Percentiles rank a stretch among this genome's conserved stretches.
phyloP scores from a whole-genome alignment of 2,888 invertebrate species.

The Drosophila colorata region DNA sequence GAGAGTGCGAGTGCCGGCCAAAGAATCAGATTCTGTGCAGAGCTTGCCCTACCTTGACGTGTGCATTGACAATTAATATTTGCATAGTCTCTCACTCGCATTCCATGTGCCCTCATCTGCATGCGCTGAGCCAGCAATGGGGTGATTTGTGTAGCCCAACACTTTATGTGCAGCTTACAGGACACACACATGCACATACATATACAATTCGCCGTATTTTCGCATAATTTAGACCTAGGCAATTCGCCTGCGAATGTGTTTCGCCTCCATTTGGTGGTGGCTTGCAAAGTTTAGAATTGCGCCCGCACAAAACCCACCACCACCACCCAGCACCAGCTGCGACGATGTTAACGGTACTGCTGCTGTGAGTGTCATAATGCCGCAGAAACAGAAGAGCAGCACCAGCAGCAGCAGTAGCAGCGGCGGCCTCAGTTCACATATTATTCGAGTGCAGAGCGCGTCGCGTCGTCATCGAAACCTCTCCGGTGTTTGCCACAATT shows the following conservation, averaged over 20 bases:
- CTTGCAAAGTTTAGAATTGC: slow-evolving; percentile 28
- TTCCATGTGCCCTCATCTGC: slow-evolving; percentile 1
- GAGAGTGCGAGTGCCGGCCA: slow-evolving; percentile 30
- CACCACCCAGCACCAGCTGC: slow-evolving; percentile 29
- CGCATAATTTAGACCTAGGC: background rate
- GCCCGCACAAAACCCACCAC: slow-evolving; percentile 34
- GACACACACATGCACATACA: background rate
- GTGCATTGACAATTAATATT: slow-evolving; percentile 8
- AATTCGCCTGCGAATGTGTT: slow-evolving; percentile 13
- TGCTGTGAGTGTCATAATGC: slow-evolving; percentile 45
- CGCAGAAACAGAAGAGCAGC: slow-evolving; percentile 21
- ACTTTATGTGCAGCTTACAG: slow-evolving; percentile 5
- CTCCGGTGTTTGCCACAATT: slow-evolving; percentile 19
- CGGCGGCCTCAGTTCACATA: slow-evolving; percentile 36
- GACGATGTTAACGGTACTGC: slow-evolving; percentile 42
- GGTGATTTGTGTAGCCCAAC: slow-evolving; percentile 7
- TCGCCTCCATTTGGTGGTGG: slow-evolving; percentile 46
- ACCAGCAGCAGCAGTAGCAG: slow-evolving; percentile 14
- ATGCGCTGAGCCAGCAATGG: slow-evolving; percentile 15
- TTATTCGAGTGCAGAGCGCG: slow-evolving; percentile 40
- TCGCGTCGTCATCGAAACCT: slow-evolving; percentile 29
- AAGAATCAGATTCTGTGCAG: slow-evolving; percentile 35
- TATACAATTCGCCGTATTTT: slow-evolving; percentile 8
- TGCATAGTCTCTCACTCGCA: slow-evolving; percentile 15
- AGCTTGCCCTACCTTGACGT: slow-evolving; percentile 6